A percentile compares a stretch with the other conserved stretches of the same genome.
Conservation (phyloP, 1,140 invertebrate genomes). For the Drepana arcuata region DNA sequence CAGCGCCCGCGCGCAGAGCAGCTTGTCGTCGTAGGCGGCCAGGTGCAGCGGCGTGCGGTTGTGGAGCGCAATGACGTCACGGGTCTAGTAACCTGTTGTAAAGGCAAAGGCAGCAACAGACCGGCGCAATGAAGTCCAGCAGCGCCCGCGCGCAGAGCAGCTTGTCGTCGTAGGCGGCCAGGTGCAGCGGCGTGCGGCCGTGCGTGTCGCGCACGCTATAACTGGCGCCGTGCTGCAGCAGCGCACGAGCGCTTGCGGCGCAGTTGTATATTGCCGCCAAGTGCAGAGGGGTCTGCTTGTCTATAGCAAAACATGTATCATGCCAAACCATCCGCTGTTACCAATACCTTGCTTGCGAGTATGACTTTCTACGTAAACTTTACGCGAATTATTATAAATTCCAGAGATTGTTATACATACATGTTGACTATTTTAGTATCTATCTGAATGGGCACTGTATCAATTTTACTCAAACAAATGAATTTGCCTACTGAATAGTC, state of each 20-base stretch:
- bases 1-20: slow-evolving; percentile 16
- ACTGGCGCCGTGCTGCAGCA: neutral
- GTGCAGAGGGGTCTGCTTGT: neutral
- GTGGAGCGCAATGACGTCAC: slow-evolving; percentile 19
- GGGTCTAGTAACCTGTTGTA: too few relatives aligned
- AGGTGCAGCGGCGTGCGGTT: slow-evolving; percentile 24
- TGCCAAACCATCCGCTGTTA: neutral
- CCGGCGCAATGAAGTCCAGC: slow-evolving; percentile 13
- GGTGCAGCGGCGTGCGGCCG: slow-evolving; percentile 21
- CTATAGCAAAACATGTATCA: too few relatives aligned
- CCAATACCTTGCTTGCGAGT: neutral
- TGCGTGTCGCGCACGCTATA: slow-evolving; percentile 25
- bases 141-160: slow-evolving; percentile 1
- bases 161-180: neutral
- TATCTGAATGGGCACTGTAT: too few relatives aligned
- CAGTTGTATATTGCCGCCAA: slow-evolving; percentile 13
- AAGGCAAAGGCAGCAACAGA: too few relatives aligned
- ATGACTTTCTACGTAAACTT: too few relatives aligned
- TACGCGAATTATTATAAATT: too few relatives aligned
- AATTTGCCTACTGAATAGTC: too few relatives aligned
- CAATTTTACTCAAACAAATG: too few relatives aligned
- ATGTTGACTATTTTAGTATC: too few relatives aligned
- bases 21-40: slow-evolving; percentile 29
- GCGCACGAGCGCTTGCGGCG: neutral
- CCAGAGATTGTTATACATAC: too few relatives aligned